Conservation (phyloP, 2,113 vertebrate genomes). For the Gnathonemus echidnorhynchus region DNA sequence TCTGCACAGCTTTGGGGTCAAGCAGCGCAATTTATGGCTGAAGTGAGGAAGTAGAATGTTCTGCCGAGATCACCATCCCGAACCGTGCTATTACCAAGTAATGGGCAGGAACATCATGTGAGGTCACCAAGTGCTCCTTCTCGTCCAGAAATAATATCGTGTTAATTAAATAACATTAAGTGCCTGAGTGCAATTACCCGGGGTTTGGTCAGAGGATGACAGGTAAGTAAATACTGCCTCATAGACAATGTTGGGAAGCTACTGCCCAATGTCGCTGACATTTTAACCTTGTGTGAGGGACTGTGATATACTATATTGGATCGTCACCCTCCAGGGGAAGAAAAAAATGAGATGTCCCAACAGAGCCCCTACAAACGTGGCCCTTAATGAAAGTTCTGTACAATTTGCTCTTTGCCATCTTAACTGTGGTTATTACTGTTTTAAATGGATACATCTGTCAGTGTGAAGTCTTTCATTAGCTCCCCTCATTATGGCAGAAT, state of each 20-base stretch:
- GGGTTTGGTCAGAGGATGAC: background rate
- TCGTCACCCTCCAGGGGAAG: slow-evolving; percentile 45
- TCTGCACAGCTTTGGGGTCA: background rate
- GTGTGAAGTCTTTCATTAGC: slow-evolving; percentile 71
- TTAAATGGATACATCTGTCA: slow-evolving; percentile 74
- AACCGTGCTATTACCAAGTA: background rate
- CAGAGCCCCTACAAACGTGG: slow-evolving; percentile 57
- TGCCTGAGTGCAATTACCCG: background rate
- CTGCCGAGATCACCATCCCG: background rate
- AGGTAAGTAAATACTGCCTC: background rate
- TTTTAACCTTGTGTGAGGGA: slow-evolving; percentile 58
- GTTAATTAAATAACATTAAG: slow-evolving; percentile 6
- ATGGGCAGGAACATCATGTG: background rate
- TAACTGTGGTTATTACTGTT: slow-evolving; percentile 70
- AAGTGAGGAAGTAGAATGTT: background rate
- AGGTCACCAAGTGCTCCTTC: background rate
- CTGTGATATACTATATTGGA: slow-evolving; percentile 46
- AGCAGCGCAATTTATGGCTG: background rate
- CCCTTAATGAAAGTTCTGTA: slow-evolving; percentile 57
- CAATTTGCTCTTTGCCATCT: slow-evolving; percentile 68
- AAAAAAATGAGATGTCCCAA: slow-evolving; percentile 53
- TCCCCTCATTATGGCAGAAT: slow-evolving; percentile 64
- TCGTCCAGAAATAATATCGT: background rate
- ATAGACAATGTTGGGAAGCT: slow-evolving; percentile 36
- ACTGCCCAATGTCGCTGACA: slow-evolving; percentile 39